Conservation (phyloP, 2,113 vertebrate species). For the Campylomormyrus tamandua region DNA sequence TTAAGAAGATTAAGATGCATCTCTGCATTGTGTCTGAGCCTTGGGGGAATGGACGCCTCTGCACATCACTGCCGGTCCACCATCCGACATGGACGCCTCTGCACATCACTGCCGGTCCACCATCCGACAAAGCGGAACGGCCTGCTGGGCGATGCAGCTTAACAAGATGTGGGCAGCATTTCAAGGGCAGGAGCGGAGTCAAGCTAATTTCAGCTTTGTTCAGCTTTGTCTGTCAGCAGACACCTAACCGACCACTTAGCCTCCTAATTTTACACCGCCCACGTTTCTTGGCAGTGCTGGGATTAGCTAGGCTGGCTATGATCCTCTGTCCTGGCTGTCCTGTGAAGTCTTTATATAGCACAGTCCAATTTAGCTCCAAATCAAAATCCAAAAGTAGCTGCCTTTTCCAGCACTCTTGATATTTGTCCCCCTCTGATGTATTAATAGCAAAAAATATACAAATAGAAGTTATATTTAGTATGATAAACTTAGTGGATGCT, state of each 20-base stretch:
- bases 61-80: neutral
- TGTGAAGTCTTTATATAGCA: neutral
- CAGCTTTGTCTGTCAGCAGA: neutral
- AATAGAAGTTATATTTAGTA: neutral
- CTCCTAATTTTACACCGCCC: neutral
- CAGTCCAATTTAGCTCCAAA: neutral
- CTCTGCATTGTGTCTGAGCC: neutral
- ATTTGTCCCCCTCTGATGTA: neutral
- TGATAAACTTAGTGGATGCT: neutral
- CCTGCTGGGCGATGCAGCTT: neutral
- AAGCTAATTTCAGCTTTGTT: constrained; percentile 13
- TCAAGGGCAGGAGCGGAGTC: constrained; percentile 1
- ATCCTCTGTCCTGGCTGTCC: neutral
- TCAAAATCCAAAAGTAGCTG: neutral
- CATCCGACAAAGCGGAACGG: neutral
- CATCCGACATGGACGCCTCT: neutral
- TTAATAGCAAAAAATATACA: neutral
- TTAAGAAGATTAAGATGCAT: neutral
- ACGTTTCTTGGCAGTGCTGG: constrained; percentile 6
- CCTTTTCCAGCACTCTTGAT: neutral
- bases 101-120: neutral
- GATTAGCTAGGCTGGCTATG: constrained; percentile 11
- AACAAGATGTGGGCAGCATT: neutral
- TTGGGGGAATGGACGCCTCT: neutral
- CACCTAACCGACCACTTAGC: neutral